Evolutionary conservation across 2,113 vertebrate genomes (phyloP).

Genomic region (Ageneiosus marmoratus): DNA sequence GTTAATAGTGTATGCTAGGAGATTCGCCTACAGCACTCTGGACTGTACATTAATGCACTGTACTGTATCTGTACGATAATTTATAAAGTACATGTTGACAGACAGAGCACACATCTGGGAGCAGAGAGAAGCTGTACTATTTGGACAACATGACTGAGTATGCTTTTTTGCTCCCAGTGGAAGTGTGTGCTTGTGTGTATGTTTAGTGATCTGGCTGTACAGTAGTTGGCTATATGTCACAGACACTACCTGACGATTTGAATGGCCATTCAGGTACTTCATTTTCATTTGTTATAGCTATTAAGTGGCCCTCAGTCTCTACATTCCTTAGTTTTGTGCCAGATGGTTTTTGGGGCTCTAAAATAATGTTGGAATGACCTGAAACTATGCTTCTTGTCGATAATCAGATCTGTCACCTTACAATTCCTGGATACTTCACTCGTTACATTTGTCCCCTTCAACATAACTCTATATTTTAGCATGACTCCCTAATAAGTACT

Average conservation of each 20-base stretch:
- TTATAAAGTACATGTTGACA: slow-evolving; percentile 33
- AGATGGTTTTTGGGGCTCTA: slow-evolving; percentile 17
- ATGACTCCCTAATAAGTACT: not conserved
- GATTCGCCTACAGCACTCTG: not conserved
- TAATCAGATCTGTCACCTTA: slow-evolving; percentile 19
- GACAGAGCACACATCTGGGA: not conserved
- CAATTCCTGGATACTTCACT: slow-evolving; percentile 3
- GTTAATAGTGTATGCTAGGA: not conserved
- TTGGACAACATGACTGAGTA: slow-evolving; percentile 22
- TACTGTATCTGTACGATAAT: not conserved
- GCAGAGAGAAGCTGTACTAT: slow-evolving; percentile 8
- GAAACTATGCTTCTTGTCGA: not conserved
- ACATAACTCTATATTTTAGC: slow-evolving; percentile 2
- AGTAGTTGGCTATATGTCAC: slow-evolving; percentile 25
- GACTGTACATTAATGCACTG: not conserved
- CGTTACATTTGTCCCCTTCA: slow-evolving; percentile 5
- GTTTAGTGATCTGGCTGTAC: slow-evolving; percentile 13
- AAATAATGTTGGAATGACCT: slow-evolving; percentile 1
- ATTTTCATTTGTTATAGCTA: not conserved
- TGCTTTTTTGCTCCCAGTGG: slow-evolving; percentile 17
- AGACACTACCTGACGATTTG: slow-evolving; percentile 18
- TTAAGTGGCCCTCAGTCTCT: slow-evolving; percentile 29
- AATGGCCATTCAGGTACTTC: slow-evolving; percentile 10
- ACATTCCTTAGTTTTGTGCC: slow-evolving; percentile 8
- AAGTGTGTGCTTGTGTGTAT: not conserved